Base-by-base conservation (phyloP, 2,113 vertebrate genomes). In the Chionis minor region DNA sequence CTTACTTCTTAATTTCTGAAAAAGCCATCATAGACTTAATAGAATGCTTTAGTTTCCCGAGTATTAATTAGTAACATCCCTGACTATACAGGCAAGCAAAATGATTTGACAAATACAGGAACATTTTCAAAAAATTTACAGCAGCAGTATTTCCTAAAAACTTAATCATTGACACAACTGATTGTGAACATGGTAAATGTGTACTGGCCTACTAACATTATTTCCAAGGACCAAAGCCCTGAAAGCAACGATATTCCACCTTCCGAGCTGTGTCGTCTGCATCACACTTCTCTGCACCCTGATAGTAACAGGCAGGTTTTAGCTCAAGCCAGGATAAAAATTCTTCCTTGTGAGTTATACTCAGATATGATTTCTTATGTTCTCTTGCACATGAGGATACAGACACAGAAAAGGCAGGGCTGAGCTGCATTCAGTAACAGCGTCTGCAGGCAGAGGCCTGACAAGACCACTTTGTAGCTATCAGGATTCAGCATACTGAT, bases 231-330 rank as follows among this genome's bases (percentile, higher is more conserved):
- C 12, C 47, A 73, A 77, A 80, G 49, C 51, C 79, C 80, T 47
- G 20, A 65, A 4, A 82, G 35, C 51, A 77, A 23, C 18, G 27
- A 75, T 8, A 52, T 9, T 79, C 28, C 10, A 32, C 28, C 38
- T 44, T 49, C 42, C 0, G 1, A 71, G n/a, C 40, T 67, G 44
- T 13, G 26, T 7, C 12, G 2, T 30, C 22, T 65, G 11, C 2
- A 4, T 19, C 78, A 88, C n/a, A 5, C 15, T 51, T 71, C 45
- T 56, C 67, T 61, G 58, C 33, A 45, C 26, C 33, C 10, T 32
- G 33, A 69, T 1, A 65, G 59, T 44, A 86, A 61, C 12, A 42
- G 35, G 30, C 13, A 10, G 7, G 12, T 42, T 56, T 69, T 45
- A 88, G 72, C 72, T 86, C 24, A 44, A 62, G 17, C 10, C 59